Evolutionary conservation across 2,113 vertebrate species (phyloP), one percentile per base, ranked within the genome.

Genomic region (Phrynocephalus versicolor): DNA sequence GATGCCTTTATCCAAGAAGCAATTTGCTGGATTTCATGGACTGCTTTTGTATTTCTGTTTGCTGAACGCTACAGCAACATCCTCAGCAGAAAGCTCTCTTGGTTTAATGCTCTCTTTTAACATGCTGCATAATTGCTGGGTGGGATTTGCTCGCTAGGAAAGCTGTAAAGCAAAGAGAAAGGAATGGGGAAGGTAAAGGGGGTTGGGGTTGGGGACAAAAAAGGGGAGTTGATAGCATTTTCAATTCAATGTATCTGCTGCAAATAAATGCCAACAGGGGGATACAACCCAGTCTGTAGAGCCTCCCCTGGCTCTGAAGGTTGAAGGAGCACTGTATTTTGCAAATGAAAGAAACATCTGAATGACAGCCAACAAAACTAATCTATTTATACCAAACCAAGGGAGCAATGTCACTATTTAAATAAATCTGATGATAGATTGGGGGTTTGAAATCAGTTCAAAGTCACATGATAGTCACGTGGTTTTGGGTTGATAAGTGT

Each of bases 51-150:
- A 64, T 65, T 57, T 86, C 90, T 83, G 82, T 92, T 90, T 83
- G 90, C 93, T 3, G 33, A 74, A 33, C n/a, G n/a, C n/a, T n/a
- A n/a, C 67, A 82, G 88, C 90, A 33, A 37, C 87, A 77, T 89
- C 86, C 86, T 74, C 86, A 16, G 5, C 16, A 8, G 77, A 86
- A 94, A 88, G 73, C 69, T 85, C 4, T 57, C 30, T 79, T 83
- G 85, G 69, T 84, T 92, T 90, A 90, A 90, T 79, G 83, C 86
- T 93, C 92, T 91, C 93, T 85, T 30, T 91, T 91, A 93, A 92
- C 85, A 67, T 88, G 14, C 1, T 0, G 81, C 80, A 65, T 93
- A 94, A 94, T 91, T 94, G 91, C 82, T 89, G 84, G 84, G 85
- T 81, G 86, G 83, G 85, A 90, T 93, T 89, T 92, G 86, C 67